Evolutionary conservation across 2,797 vertebrate genomes (phyloP), one percentile per base, ranked within the genome.

Genomic region (Megaceryle alcyon): DNA sequence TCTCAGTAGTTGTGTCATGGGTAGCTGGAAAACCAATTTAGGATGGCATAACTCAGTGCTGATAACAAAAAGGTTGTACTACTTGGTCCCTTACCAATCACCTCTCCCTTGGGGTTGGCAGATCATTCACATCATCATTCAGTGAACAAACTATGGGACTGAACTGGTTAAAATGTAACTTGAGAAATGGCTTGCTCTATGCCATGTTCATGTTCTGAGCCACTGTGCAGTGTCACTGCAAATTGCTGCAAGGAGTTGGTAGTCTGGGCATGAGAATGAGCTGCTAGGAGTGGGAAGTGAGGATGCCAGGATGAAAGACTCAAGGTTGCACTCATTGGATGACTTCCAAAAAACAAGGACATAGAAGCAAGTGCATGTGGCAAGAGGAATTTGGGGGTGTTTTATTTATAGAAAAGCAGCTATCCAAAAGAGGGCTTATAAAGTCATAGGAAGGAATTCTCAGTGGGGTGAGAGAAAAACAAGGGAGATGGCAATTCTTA

Each of bases 281-380:
- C 26, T 83, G 6, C 53, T 71, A 39, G 51, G 29, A 78, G 28
- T 31, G 25, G 37, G 13, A 88, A 57, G 25, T 18, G 48, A 86
- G 57, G 29, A 64, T 0, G 2, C 23, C 3, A 3, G 37, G 48
- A 68, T 0, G 2, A 18, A 15, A 78, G 18, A 23, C 11, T 51
- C 28, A 37, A 63, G 61, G n/a, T 51, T 28, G 21, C 49, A 6
- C 7, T 86, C 3, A 17, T 39, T 61, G 37, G 68, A 39, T 0
- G 2, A 51, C 37, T 66, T 82, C n/a, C 23, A 37, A 28, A 75
- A 86, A 37, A 2, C 4, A 65, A 41, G 10, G 17, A 35, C 2
- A 0, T 2, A n/a, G 56, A 80, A 77, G 26, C 23, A 64, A 60
- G 7, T 28, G 43, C 14, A 8, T 25, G 6, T 49, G 5, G 22